Base-by-base conservation (phyloP, 1,140 invertebrate genomes). In the Zaprionus africanus region DNA sequence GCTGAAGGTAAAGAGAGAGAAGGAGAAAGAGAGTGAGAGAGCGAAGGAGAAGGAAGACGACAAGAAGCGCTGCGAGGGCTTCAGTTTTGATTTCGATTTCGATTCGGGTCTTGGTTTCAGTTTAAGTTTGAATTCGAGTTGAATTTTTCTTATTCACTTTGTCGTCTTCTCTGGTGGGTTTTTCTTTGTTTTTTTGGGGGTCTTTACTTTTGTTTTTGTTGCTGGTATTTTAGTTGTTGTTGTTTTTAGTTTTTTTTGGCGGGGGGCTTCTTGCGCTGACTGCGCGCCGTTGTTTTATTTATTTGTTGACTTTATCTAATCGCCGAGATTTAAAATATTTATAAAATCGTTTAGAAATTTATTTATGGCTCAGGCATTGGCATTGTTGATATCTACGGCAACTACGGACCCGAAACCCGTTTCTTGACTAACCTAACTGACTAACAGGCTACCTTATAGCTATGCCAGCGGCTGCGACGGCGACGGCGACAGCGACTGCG, bases 261-360 rank as follows among this genome's bases (percentile, higher is more conserved):
- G 46, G 69, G 78, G 22, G 38, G 67, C 64, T 68, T 64, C 73
- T 75, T 62, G 67, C 19, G 67, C 19, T 64, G 54, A 49, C 53
- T 43, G 62, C 41, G 63, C 62, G 61, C 72, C 81, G 85, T 90
- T 90, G 85, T 80, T 90, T 90, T 90, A 90, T 90, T 90, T 90
- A 90, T 90, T 90, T 90, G 85, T 86, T 90, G 85, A 90, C 87
- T 91, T 91, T 91, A 91, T 91, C 84, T 86, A 91, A 91, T 90
- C 90, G 82, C 85, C 74, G 79, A 81, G 85, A 91, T 91, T 91
- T 91, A 86, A 86, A 91, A 91, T 91, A 91, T 91, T 91, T 91
- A 91, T 90, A 90, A 88, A 91, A 91, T 90, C 79, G 81, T 90
- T 90, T 86, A 90, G 85, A 90, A 90, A 90, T 85, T 90, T 90